Evolutionary conservation across 2,797 vertebrate species (phyloP).

Genomic region (Cryptoprocta ferox): DNA sequence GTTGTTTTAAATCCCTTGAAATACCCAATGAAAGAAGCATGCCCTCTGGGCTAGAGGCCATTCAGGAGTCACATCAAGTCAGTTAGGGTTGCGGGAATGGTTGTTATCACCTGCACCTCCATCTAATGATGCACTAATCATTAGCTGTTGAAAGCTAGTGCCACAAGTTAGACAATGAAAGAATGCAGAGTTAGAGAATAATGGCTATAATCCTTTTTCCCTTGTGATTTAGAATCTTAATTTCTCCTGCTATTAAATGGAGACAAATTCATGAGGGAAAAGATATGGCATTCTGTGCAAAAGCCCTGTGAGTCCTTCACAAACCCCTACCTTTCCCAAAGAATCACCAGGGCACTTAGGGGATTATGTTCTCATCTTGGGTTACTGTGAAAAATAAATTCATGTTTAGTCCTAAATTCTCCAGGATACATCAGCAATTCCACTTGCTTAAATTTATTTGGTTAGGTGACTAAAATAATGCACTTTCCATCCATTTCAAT

Average conservation of each 20-base stretch:
- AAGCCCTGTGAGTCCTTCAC: not conserved
- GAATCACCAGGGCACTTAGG: not conserved
- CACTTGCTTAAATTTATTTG: not conserved
- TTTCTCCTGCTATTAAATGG: not conserved
- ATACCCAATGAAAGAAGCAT: not conserved
- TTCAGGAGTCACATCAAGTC: not conserved
- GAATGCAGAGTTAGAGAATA: not conserved
- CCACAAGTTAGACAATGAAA: not conserved
- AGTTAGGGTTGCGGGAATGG: not conserved
- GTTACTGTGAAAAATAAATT: not conserved
- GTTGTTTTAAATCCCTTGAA: conserved; percentile 10
- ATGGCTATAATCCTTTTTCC: not conserved
- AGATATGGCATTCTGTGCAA: not conserved
- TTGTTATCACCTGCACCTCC: not conserved
- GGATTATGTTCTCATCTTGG: not conserved
- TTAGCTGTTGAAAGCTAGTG: not conserved
- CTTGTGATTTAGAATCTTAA: not conserved
- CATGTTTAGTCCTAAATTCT: not conserved
- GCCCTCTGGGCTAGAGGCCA: not conserved
- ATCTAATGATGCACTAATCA: not conserved
- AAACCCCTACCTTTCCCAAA: not conserved
- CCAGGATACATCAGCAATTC: not conserved
- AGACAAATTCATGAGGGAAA: not conserved
- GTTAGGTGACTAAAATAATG: not conserved
- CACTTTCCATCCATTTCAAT: not conserved